phyloP scores from a whole-genome alignment of 2,888 invertebrate species.

The Ommatoiulus sabulosus region DNA sequence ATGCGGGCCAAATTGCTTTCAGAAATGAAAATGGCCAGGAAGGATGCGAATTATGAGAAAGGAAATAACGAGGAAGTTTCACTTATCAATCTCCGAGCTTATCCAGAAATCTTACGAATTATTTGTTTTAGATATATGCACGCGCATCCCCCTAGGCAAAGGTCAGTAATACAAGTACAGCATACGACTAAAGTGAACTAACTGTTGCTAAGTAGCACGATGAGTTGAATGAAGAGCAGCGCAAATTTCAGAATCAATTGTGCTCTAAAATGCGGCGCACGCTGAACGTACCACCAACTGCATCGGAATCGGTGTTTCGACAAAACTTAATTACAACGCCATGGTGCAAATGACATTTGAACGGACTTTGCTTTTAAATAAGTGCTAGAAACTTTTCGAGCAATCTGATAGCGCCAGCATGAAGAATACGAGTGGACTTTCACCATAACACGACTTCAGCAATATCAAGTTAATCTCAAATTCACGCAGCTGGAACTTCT shows the following conservation, averaged over 20 bases:
- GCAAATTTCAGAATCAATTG: not conserved
- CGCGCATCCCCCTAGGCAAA: not conserved
- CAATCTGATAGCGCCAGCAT: not conserved
- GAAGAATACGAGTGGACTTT: conserved; percentile 27
- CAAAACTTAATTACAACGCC: not conserved
- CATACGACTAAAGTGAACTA: not conserved
- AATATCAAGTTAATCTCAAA: conserved; percentile 23
- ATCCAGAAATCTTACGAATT: conserved; percentile 8
- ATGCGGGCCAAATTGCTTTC: not conserved
- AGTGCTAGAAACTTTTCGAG: not conserved
- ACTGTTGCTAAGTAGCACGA: not conserved
- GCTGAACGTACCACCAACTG: not conserved
- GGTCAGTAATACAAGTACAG: not conserved
- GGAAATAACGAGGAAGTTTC: conserved; percentile 5
- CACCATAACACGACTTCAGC: conserved; percentile 3
- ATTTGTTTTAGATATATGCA: not conserved
- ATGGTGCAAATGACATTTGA: not conserved
- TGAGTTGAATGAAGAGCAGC: not conserved
- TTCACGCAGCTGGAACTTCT: conserved; percentile 30
- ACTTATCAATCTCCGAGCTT: not conserved
- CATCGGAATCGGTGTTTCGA: not conserved
- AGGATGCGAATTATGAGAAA: not conserved
- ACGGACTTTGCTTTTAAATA: not conserved
- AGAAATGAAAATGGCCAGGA: conserved; percentile 11
- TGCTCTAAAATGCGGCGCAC: not conserved